Base-by-base conservation (phyloP, 2,113 vertebrate genomes). In the Strix uralensis region DNA sequence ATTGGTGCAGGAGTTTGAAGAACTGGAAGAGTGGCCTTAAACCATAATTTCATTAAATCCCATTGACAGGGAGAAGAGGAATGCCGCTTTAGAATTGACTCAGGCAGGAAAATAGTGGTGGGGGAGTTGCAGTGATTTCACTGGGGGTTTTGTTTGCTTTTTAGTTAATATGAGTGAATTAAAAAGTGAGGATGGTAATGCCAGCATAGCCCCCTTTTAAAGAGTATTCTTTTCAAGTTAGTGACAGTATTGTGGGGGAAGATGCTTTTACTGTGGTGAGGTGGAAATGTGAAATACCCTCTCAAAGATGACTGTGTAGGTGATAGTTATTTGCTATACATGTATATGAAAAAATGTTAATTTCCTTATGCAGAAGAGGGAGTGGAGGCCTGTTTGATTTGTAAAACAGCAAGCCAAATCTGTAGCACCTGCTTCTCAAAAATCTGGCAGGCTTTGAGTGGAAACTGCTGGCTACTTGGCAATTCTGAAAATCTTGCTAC, bases 281-380 rank as follows among this genome's bases (percentile, higher is more conserved):
- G 16, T 74, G 10, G 52, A 87, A 63, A 34, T 51, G n/a, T 74
- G 55, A 61, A 94, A 20, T 81, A 25, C 12, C 3, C 25, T 25
- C 14, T 78, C 15, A 57, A 47, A 72, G 47, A 91, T 40, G 9
- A 55, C 15, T 69, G 5, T 6, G 8, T 44, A 13, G 47, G 10
- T 86, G 13, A 42, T 46, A 59, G 14, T 67, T 74, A 46, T 30
- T 84, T 90, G 34, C 26, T 36, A 3, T n/a, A 61, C 13, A 11
- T 0, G 0, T 51, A 5, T 17, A 20, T 62, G 42, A 36, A 59
- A 74, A 81, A 2, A 44, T 32, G 4, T 5, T 54, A 30, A 42
- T 69, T 86, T 36, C 8, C 10, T 66, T 58, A 25, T 57, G 11
- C 22, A 57, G 42, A 51, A 54, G 29, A 74, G 25, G 21, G 22